Base-by-base conservation (phyloP, 2,888 invertebrate genomes). In the Pharmacophagus antenor region DNA sequence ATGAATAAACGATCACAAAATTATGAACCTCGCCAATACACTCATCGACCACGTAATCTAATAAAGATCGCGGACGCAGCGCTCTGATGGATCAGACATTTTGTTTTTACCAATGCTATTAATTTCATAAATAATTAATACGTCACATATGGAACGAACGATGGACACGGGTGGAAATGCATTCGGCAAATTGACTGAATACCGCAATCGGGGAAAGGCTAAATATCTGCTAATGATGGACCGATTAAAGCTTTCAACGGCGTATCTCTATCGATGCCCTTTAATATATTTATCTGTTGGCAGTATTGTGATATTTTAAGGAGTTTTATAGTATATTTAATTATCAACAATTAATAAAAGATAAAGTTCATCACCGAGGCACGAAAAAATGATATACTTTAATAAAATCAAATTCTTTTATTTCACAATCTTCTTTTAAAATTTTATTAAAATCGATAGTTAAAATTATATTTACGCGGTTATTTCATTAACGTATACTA, bases 41-140 rank as follows among this genome's bases (percentile, higher is more conserved):
- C 74, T 75, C 70, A 70, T 70, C 71, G 77, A 71, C 67, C 69
- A 71, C 67, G 70, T 85, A 85, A 86, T 84, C 78, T 72, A 84
- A 85, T 85, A 77, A 85, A 82, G 79, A 78, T 74, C 67, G 72
- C 67, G 70, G 67, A 69, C 72, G 66, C 69, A 69, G 67, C 62
- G 65, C 70, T 64, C 68, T 66, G 72, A 71, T 73, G 74, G 69
- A 72, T 73, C 70, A 67, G 73, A 71, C 76, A 74, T 76, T 78
- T 77, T 80, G 82, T 86, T 80, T 85, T 84, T 82, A 79, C 77
- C 77, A 76, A 79, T 75, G 80, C 78, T 77, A 84, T 86, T 85
- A 85, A 85, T 84, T 82, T 83, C 82, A 84, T 89, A 87, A 88
- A 89, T 89, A 85, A 88, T 88, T 84, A 84, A 89, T 86, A 77